Evolutionary conservation across 1,140 invertebrate species (phyloP), one percentile per base, ranked within the genome.

Genomic region (Eriosoma lanigerum): DNA sequence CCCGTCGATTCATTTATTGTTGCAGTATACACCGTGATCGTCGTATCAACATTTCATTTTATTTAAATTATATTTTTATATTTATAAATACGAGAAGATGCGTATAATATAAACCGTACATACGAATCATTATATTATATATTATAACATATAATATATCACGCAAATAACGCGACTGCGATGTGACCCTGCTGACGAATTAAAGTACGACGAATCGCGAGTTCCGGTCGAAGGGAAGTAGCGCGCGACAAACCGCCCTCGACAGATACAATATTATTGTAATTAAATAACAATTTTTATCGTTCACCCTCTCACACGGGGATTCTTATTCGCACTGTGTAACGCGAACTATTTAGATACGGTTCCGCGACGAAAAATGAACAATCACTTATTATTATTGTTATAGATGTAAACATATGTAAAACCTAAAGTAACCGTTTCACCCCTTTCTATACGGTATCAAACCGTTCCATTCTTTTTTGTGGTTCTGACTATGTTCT

Each of bases 271-370:
- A 76, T 76, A 76, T 58, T 76, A 76, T 76, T 76, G 52, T 76
- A 76, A 76, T 76, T 76, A 76, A 76, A 76, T 76, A 76, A 58
- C 54, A 58, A 60, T 76, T 76, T 76, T 76, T 58, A 56, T 44
- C 29, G 8, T 60, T 76, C 73, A 58, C 73, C 73, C 54, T 58
- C 13, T 24, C 64, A 15, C 2, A 8, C 62, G 54, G 8, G 3
- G 1, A 3, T 1, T 48, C 9, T 12, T 12, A 8, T 2, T 58
- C 19, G 24, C n/a, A 8, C 26, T 5, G 19, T n/a, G 54, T 38
- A 24, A 21, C 13, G 32, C 50, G 70, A 32, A 32, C 26, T 26
- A 15, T 8, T 76, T 76, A 76, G 73, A 32, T 17, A 76, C 73
- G 73, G 73, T 58, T n/a, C 3, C 21, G 44, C 21, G n/a, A 44